These are phyloP conservation scores for Siphamia tubifer DNA, from an alignment of 2,113 vertebrate genomes.

Conservation along the genomic window DNA sequence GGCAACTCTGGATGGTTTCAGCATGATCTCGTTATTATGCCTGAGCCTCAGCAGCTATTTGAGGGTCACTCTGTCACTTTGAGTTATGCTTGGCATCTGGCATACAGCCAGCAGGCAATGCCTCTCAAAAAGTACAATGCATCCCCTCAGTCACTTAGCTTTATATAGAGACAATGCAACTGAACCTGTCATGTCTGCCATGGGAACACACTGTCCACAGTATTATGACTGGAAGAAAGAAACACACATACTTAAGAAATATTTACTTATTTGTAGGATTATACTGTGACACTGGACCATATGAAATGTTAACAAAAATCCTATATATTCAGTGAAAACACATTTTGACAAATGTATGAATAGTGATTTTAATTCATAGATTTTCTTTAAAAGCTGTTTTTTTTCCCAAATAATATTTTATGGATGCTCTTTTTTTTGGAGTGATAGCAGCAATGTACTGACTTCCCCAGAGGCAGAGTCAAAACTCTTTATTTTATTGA, in stretches of 20 bases:
- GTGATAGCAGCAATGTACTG: not conserved
- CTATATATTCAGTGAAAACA: no score
- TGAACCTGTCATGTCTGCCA: not conserved
- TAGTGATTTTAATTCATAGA: no score
- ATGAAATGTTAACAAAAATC: no score
- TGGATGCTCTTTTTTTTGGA: not conserved
- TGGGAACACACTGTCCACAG: not conserved
- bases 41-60: conserved; percentile 50
- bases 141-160: conserved; percentile 41
- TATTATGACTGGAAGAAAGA: no score
- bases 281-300: no score
- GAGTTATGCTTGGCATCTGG: conserved; percentile 68
- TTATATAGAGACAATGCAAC: conserved; percentile 35
- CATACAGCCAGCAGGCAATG: conserved; percentile 41
- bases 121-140: conserved; percentile 52
- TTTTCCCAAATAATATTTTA: no score
- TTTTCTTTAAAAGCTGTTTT: no score
- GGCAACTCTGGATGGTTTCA: conserved; percentile 19
- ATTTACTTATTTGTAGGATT: no score
- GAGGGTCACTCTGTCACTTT: conserved; percentile 68
- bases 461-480: not conserved
- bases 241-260: no score
- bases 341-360: no score
- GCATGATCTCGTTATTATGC: conserved; percentile 58
- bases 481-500: not conserved